Evolutionary conservation across 2,113 vertebrate species (phyloP).

Genomic region (Mohoua ochrocephala): DNA sequence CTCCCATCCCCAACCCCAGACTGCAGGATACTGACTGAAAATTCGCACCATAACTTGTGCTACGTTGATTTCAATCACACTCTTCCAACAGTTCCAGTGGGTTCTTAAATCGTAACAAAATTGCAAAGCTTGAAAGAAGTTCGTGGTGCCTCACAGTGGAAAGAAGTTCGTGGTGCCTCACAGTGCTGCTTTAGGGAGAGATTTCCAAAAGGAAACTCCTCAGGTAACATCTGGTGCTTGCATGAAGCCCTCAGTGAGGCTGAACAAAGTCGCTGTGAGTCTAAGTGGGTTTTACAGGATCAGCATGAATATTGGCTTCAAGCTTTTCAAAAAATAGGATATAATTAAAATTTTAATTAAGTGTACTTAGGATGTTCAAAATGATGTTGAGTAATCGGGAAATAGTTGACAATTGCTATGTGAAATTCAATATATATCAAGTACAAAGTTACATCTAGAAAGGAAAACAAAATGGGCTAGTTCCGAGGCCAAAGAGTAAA

Average conservation of each 20-base stretch:
- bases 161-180: fast-evolving
- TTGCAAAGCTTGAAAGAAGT: neutral
- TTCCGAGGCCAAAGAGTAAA: neutral
- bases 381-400: fast-evolving
- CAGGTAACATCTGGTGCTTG: neutral
- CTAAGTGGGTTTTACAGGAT: neutral
- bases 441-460: neutral
- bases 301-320: neutral
- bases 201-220: neutral
- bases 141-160: fast-evolving
- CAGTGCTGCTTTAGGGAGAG: fast-evolving
- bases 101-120: neutral
- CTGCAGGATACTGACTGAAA: neutral
- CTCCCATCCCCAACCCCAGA: neutral
- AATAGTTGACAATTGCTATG: neutral
- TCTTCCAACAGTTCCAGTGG: neutral
- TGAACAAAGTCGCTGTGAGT: neutral
- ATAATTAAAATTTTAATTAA: neutral
- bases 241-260: neutral
- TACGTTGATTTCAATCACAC: fast-evolving
- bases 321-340: neutral
- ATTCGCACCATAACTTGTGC: neutral
- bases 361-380: neutral
- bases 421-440: neutral
- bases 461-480: neutral